Evolutionary conservation across 2,888 invertebrate genomes (phyloP), one percentile per base, ranked within the genome.

Genomic region (Linyphia triangularis): DNA sequence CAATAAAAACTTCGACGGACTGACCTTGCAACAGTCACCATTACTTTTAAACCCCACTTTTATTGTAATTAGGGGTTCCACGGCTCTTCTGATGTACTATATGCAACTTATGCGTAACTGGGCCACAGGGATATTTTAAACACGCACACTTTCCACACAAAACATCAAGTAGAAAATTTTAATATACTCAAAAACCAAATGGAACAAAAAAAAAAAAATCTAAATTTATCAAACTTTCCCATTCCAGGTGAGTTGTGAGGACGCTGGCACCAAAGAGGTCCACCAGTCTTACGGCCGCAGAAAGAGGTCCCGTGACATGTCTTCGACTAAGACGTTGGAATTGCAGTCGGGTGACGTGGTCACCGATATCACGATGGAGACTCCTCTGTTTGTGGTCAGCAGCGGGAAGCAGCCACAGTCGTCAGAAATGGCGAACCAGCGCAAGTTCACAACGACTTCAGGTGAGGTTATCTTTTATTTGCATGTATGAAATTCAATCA

Each of bases 331-430:
- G 51, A 57, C 51, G 0, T 37, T 89, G 40, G 90, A 90, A 13
- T 69, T 88, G 30, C 89, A 89, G 43, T 79, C 88, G 2, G 90
- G 90, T 10, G 90, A 90, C 40, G 86, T 90, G n/a, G 85, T 90
- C 7, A 89, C 89, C 7, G 90, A 90, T 43, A 78, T 90, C 30
- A 90, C 90, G 16, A 90, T 90, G 90, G 90, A 90, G 72, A 89
- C 90, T 3, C 77, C 90, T 10, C 57, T 90, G 9, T 89, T 90
- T 57, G 85, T 90, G 10, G 89, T 90, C 24, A 89, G 73, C 70
- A 89, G 78, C 43, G 51, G 61, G n/a, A 90, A 89, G 59, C 72
- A 72, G 24, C 28, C 69, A 24, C 79, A 73, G 16, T 43, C 72
- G 33, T 72, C 40, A 63, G 30, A 75, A n/a, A 63, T 73, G 26